These are phyloP conservation scores for Anoplopoma fimbria DNA, from an alignment of 2,113 vertebrate species.

Conservation along the genomic window DNA sequence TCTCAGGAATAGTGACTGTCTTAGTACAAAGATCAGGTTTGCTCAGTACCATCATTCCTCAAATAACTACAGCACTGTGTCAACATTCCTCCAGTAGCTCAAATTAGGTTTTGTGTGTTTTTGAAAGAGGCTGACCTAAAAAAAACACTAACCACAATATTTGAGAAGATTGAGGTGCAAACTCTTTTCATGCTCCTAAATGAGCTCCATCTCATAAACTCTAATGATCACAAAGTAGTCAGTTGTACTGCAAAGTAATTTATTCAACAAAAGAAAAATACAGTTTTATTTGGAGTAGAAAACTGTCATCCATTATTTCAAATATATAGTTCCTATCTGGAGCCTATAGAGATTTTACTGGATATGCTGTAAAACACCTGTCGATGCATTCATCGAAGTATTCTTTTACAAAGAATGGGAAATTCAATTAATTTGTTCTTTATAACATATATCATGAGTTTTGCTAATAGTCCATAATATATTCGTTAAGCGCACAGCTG, in stretches of 20 bases:
- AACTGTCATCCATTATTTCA: neutral
- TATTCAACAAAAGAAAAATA: neutral
- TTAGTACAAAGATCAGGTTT: slow-evolving; percentile 18
- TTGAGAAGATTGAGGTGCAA: slow-evolving; percentile 24
- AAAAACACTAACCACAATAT: neutral
- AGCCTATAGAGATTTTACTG: neutral
- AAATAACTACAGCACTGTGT: slow-evolving; percentile 8
- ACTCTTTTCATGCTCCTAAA: slow-evolving; percentile 2
- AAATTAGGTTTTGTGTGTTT: slow-evolving; percentile 1
- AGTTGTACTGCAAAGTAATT: neutral
- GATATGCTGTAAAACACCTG: neutral
- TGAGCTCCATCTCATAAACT: neutral
- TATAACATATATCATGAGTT: neutral
- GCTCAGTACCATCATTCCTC: slow-evolving; percentile 16
- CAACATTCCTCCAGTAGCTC: slow-evolving; percentile 9
- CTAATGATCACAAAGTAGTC: neutral
- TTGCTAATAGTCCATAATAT: neutral
- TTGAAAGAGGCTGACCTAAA: slow-evolving; percentile 12
- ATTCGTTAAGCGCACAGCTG: neutral
- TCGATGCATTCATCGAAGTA: neutral
- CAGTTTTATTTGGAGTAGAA: neutral
- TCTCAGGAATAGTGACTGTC: neutral
- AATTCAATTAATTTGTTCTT: neutral
- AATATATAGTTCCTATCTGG: neutral
- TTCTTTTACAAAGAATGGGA: neutral